These are phyloP conservation scores for Clivina fossor DNA, from an alignment of 2,888 invertebrate genomes.

Conservation along the genomic window DNA sequence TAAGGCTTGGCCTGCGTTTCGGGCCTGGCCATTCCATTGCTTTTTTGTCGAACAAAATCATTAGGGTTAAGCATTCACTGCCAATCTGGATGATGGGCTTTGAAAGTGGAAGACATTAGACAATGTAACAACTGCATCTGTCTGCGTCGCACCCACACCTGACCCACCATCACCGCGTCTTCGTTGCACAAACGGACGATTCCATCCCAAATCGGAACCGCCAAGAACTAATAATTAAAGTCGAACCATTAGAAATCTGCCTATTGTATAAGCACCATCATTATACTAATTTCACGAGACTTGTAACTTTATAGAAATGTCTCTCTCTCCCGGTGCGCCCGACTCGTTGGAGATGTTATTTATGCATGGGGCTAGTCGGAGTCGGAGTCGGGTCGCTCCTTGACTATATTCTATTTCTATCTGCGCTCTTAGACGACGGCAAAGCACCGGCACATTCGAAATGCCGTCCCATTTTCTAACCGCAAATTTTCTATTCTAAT, in stretches of 20 bases:
- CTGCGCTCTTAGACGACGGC: no score
- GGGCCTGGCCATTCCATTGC: background rate
- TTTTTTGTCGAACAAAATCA: conserved; percentile 18
- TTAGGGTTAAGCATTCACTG: conserved; percentile 24
- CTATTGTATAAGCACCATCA: conserved; percentile 29
- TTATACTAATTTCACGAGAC: conserved; percentile 32
- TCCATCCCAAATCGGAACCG: conserved; percentile 26
- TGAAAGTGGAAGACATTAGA: conserved; percentile 30
- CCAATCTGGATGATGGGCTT: conserved; percentile 30
- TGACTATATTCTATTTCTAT: no score
- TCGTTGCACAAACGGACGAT: no score
- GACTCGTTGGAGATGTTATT: conserved; percentile 16
- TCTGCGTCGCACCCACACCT: conserved; percentile 10
- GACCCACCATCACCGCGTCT: background rate
- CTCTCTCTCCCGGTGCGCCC: background rate
- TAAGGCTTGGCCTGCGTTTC: conserved; percentile 10
- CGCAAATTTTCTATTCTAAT: no score
- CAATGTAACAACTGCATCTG: conserved; percentile 21
- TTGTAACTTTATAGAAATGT: conserved; percentile 22
- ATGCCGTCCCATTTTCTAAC: no score
- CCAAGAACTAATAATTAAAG: conserved; percentile 31
- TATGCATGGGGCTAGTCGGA: conserved; percentile 6
- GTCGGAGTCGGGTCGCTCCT: no score
- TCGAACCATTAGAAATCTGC: conserved; percentile 28
- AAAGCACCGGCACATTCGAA: no score